Evolutionary conservation across 2,888 invertebrate species (phyloP).

Genomic region (Metellina segmentata): DNA sequence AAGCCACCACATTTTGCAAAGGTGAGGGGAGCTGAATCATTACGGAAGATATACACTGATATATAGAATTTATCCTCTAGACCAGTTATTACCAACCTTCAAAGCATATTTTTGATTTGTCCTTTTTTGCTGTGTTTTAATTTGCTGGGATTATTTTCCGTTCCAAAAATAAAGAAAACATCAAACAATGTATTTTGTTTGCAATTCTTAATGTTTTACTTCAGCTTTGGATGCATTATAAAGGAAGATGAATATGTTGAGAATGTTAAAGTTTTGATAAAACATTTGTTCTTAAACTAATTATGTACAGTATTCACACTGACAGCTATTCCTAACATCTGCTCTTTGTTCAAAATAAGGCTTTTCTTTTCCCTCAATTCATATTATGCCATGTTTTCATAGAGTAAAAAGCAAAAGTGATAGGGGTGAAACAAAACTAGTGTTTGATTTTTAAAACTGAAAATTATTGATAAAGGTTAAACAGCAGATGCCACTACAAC

Average conservation of each 20-base stretch:
- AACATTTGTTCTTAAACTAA: neutral
- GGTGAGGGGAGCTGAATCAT: constrained; percentile 75
- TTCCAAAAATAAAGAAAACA: constrained; percentile 24
- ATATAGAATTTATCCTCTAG: constrained; percentile 51
- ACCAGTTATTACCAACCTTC: constrained; percentile 73
- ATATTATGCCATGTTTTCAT: no score
- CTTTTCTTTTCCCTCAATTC: neutral
- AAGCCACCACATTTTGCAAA: constrained; percentile 75
- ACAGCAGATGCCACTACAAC: no score
- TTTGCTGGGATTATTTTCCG: constrained; percentile 23
- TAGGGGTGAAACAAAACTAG: no score
- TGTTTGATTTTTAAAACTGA: no score
- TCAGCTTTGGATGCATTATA: neutral
- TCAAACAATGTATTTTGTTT: constrained; percentile 45
- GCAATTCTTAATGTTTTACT: constrained; percentile 26
- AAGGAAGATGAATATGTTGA: neutral
- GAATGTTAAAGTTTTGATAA: neutral
- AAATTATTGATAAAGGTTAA: no score
- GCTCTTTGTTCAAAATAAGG: neutral
- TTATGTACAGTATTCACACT: neutral
- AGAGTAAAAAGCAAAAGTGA: no score
- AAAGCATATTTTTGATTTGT: constrained; percentile 56
- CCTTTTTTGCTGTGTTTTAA: constrained; percentile 37
- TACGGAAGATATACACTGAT: constrained; percentile 71
- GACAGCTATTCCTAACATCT: neutral